Evolutionary conservation across 1,140 invertebrate species (phyloP), one percentile per base, ranked within the genome.

Genomic region (Homalodisca vitripennis): DNA sequence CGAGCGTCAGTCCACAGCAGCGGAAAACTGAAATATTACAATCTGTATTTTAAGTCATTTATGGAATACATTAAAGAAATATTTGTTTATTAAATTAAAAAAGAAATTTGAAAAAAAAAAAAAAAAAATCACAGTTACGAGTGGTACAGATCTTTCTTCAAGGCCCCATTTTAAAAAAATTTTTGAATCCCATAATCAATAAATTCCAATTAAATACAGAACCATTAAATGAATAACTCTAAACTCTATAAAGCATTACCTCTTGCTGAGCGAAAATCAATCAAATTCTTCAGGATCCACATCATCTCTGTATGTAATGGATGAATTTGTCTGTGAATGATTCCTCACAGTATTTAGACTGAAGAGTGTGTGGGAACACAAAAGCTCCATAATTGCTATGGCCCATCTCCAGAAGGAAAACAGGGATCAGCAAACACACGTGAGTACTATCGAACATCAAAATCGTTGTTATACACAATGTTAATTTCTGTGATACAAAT

Each of bases 181-280:
- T n/a, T n/a, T n/a, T n/a, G n/a, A n/a, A n/a, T n/a, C n/a, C n/a
- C n/a, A n/a, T n/a, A n/a, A n/a, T n/a, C n/a, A n/a, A n/a, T n/a
- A n/a, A n/a, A n/a, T n/a, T n/a, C n/a, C n/a, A n/a, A n/a, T n/a
- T n/a, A n/a, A n/a, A n/a, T n/a, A n/a, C n/a, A n/a, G n/a, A n/a
- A n/a, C n/a, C n/a, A n/a, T n/a, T n/a, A n/a, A n/a, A n/a, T n/a
- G n/a, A n/a, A n/a, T n/a, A n/a, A n/a, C n/a, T n/a, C n/a, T n/a
- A n/a, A n/a, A n/a, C n/a, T n/a, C n/a, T n/a, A n/a, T n/a, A n/a
- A n/a, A n/a, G n/a, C 79, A 81, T 84, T 80, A 94, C 92, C 80
- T 95, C 91, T 82, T 93, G 90, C 79, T 97, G 95, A 22, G 93
- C 90, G 84, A 94, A 95, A n/a, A 79, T 97, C 94, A 72, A 97